These are phyloP conservation scores for Dolichoris vasculosae DNA, from an alignment of 1,140 invertebrate species.

Conservation along the genomic window DNA sequence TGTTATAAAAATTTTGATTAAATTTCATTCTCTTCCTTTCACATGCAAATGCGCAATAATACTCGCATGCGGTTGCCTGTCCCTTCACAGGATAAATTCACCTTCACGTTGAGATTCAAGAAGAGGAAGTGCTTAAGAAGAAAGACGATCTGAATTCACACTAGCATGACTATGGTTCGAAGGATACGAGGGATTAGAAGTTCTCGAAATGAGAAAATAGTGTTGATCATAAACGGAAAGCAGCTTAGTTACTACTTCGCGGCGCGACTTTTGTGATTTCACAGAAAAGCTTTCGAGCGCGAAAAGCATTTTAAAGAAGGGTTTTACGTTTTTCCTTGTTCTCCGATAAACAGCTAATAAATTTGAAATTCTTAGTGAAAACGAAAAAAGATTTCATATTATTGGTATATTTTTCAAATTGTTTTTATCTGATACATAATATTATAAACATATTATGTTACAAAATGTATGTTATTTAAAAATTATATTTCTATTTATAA, in stretches of 20 bases:
- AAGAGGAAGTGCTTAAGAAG: slow-evolving; percentile 40
- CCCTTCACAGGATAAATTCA: slow-evolving; percentile 36
- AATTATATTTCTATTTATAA: too few species aligned
- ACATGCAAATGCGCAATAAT: slow-evolving; percentile 44
- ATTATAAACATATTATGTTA: too few species aligned
- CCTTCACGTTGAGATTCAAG: slow-evolving; percentile 19
- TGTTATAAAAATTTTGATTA: slow-evolving; percentile 34
- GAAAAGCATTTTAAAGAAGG: slow-evolving; percentile 25
- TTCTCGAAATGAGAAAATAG: slow-evolving; percentile 48
- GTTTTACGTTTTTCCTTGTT: background rate
- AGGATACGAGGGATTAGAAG: slow-evolving; percentile 46
- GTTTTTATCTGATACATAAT: too few species aligned
- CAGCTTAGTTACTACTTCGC: slow-evolving; percentile 22
- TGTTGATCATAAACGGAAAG: slow-evolving; percentile 32
- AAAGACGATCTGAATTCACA: slow-evolving; percentile 42
- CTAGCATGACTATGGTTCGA: slow-evolving; percentile 21
- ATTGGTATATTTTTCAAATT: too few species aligned
- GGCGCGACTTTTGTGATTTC: slow-evolving; percentile 31
- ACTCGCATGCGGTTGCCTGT: slow-evolving; percentile 1
- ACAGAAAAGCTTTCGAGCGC: slow-evolving; percentile 2
- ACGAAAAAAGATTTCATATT: background rate
- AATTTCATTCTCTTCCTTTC: slow-evolving; percentile 47
- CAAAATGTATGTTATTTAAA: too few species aligned
- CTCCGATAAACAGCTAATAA: background rate
- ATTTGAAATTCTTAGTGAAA: slow-evolving; percentile 18